Percentiles rank a stretch among this genome's conserved stretches.
Evolutionary conservation across 1,140 invertebrate species (phyloP).

Genomic region (Listronotus oregonensis): DNA sequence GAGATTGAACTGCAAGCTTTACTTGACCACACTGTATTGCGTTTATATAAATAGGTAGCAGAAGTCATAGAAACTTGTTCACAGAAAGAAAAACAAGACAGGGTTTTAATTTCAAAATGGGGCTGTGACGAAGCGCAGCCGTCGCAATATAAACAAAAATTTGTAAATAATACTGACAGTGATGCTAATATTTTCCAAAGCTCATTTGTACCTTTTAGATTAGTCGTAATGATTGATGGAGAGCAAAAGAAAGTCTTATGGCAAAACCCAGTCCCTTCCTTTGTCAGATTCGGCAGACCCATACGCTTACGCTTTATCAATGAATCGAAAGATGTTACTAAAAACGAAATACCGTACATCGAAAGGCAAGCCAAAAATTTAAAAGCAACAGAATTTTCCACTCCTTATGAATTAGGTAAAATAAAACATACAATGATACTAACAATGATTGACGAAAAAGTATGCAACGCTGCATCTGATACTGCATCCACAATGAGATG

Average conservation of each 20-base stretch:
- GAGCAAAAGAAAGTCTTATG: conserved; percentile 42
- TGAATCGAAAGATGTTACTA: conserved; percentile 20
- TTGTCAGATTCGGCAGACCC: conserved; percentile 42
- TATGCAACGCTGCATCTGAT: conserved; percentile 56
- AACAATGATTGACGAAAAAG: conserved; percentile 58
- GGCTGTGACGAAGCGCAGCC: background rate
- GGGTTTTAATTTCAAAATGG: background rate
- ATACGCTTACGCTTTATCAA: conserved; percentile 44
- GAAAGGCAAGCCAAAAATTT: background rate
- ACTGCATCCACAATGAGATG: conserved; percentile 42
- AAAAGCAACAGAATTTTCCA: conserved; percentile 7
- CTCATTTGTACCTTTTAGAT: background rate
- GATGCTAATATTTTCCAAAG: conserved; percentile 7
- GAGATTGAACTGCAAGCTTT: conserved; percentile 2
- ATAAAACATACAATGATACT: conserved; percentile 36
- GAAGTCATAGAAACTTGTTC: background rate
- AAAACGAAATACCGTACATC: conserved; percentile 6
- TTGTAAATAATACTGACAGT: background rate
- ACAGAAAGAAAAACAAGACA: background rate
- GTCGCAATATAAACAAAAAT: background rate
- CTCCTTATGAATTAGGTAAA: background rate
- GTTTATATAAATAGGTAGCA: conserved; percentile 3
- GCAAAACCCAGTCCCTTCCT: conserved; percentile 46
- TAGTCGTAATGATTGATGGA: conserved; percentile 16
- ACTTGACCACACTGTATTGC: conserved; percentile 2